Base-by-base conservation (phyloP, 2,888 invertebrate genomes). In the Cetonia aurata region DNA sequence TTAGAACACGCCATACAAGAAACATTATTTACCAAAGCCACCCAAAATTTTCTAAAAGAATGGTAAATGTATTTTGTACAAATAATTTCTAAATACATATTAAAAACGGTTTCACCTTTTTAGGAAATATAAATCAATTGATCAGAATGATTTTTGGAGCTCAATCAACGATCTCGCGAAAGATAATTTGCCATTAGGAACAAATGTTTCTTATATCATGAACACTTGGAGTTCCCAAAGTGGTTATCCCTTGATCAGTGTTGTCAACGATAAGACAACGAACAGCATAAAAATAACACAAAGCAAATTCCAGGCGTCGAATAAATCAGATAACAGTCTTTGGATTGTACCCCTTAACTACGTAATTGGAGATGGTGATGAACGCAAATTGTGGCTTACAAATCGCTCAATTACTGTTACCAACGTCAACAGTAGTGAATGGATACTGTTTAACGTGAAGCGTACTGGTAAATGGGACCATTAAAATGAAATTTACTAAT, bases 211-310 rank as follows among this genome's bases (percentile, higher is more conserved):
- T 33, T 83, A 85, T 8, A 87, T 93, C 71, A 91, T 93, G 89
- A 89, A 90, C 79, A 86, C 89, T 0, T 94, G 93, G 93, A 91
- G 92, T 0, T 86, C 88, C 13, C 92, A 93, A 80, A 87, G 89
- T 0, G 92, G 92, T 0, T 92, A 89, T 80, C 93, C 93, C 0
- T 85, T 91, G 0, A 83, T 93, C 4, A 87, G 86, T 0, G 87
- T 92, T 0, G 83, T 81, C 0, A 85, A 89, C 76, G 84, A 89
- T 79, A 90, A 89, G 70, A 77, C 81, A 0, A 85, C 82, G 0
- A 86, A 85, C 1, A 74, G 79, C 0, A 84, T 87, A 1, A 82
- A 81, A 9, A 81, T 89, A 17, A 82, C 84, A 76, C 89, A 89
- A 85, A 88, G 86, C 50, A 80, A 80, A 74, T 82, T 82, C 77